phyloP scores from a whole-genome alignment of 2,797 vertebrate genomes.

The Bufotes viridis region DNA sequence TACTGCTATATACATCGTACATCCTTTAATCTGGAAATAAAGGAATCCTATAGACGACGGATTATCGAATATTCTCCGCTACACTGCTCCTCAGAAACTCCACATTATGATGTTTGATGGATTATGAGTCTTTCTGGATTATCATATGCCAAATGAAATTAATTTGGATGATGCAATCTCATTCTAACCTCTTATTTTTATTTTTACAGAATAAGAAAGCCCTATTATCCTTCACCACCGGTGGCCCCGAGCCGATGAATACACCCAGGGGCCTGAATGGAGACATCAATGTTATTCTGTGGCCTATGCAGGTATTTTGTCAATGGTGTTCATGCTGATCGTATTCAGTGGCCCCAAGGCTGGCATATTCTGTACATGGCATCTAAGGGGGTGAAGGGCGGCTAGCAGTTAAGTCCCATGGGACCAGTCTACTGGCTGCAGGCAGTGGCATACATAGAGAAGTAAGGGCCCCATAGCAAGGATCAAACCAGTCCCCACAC shows the following conservation, averaged over 20 bases:
- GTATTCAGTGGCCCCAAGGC: no score
- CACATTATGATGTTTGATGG: no score
- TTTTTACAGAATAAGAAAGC: constrained; percentile 79
- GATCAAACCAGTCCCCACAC: no score
- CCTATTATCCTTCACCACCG: constrained; percentile 82
- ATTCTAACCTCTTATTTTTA: neutral
- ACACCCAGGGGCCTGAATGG: constrained; percentile 76
- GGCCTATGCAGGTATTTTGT: constrained; percentile 81
- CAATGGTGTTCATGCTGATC: neutral
- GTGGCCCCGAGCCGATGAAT: constrained; percentile 76
- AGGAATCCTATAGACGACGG: neutral
- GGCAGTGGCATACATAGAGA: no score
- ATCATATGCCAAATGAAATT: neutral
- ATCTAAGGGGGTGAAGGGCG: neutral
- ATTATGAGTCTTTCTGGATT: neutral
- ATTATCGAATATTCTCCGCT: neutral
- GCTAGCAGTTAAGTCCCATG: neutral
- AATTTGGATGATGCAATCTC: neutral
- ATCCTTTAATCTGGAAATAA: neutral
- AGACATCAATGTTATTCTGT: constrained; percentile 83
- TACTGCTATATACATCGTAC: no score
- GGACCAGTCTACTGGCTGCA: no score
- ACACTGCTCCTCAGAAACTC: neutral
- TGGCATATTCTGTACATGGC: neutral
- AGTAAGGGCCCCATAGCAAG: no score